These are phyloP conservation scores for Illadopsis cleaveri DNA, from an alignment of 2,113 vertebrate species.

Conservation along the genomic window DNA sequence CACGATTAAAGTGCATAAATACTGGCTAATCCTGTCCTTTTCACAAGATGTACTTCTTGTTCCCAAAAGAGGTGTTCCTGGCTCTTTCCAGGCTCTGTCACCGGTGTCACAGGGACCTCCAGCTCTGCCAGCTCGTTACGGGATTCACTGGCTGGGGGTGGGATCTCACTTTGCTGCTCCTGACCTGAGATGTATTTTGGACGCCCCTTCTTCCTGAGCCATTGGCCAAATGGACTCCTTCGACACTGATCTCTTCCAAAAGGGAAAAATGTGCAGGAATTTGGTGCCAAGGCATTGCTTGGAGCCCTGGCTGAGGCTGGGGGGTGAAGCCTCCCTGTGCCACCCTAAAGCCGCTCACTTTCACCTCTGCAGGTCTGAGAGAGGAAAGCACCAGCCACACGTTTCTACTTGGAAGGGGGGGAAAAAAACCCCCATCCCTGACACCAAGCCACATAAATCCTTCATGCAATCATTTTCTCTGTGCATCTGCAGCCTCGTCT, in stretches of 20 bases:
- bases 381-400: background rate
- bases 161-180: background rate
- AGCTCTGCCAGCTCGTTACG: background rate
- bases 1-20: background rate
- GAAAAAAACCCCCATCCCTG: background rate
- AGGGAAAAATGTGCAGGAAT: background rate
- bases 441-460: background rate
- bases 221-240: background rate
- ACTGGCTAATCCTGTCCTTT: background rate
- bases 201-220: background rate
- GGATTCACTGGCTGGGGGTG: background rate
- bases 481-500: background rate
- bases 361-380: background rate
- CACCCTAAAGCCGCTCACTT: background rate
- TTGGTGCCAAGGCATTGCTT: background rate
- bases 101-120: background rate
- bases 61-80: slow-evolving; percentile 18
- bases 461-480: background rate
- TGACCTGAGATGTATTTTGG: background rate
- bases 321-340: background rate
- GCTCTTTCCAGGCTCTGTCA: background rate
- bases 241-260: background rate
- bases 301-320: background rate
- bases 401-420: background rate
- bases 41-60: background rate